phyloP scores from a whole-genome alignment of 2,113 vertebrate genomes.

The Nannospalax galili region DNA sequence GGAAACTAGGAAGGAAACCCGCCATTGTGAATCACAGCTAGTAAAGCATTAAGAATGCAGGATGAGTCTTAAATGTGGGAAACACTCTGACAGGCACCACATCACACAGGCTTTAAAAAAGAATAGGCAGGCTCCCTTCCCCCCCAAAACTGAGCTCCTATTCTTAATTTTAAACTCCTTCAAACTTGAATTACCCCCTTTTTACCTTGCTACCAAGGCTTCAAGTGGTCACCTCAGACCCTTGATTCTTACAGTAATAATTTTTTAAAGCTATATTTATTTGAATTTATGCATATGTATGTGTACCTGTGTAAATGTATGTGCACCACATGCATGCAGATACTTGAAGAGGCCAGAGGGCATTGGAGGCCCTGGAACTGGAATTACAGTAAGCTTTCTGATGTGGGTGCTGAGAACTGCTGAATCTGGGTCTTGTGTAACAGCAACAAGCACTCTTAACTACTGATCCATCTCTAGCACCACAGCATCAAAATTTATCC shows the following conservation, averaged over 20 bases:
- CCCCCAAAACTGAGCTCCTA: background rate
- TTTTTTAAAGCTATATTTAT: too few relatives aligned
- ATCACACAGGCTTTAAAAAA: background rate
- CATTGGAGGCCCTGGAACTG: too few relatives aligned
- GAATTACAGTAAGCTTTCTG: too few relatives aligned
- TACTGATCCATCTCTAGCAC: too few relatives aligned
- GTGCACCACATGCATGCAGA: too few relatives aligned
- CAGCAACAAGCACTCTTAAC: too few relatives aligned
- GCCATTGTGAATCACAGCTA: background rate
- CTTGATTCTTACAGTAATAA: background rate
- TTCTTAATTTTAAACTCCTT: background rate
- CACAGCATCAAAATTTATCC: conserved; percentile 19
- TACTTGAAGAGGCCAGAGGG: too few relatives aligned
- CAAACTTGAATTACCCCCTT: background rate
- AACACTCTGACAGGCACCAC: background rate
- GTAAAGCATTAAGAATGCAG: background rate
- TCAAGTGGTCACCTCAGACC: conserved; percentile 12
- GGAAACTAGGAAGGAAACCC: conserved; percentile 10
- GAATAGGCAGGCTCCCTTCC: background rate
- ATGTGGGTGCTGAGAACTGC: too few relatives aligned
- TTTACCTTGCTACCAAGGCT: background rate
- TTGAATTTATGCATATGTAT: too few relatives aligned
- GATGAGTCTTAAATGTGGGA: conserved; percentile 1
- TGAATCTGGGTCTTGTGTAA: too few relatives aligned
- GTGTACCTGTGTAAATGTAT: too few relatives aligned